Evolutionary conservation across 1,140 invertebrate genomes (phyloP).

Genomic region (Dermatophagoides farinae): DNA sequence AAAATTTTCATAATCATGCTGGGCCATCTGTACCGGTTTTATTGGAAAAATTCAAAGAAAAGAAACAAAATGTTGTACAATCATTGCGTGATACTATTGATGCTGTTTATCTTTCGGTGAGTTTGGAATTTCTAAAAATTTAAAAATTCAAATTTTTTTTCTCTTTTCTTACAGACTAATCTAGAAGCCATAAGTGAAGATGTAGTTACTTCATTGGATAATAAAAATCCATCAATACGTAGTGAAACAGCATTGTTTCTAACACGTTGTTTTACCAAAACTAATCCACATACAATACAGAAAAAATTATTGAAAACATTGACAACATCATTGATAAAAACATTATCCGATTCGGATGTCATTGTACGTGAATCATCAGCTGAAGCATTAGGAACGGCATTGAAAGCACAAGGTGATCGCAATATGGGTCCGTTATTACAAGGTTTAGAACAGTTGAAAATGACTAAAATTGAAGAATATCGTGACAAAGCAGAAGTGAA

Average conservation of each 20-base stretch:
- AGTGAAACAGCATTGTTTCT: slow-evolving; percentile 76
- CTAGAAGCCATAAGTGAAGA: slow-evolving; percentile 75
- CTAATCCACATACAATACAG: slow-evolving; percentile 53
- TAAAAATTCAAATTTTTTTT: slow-evolving; percentile 8
- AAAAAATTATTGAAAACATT: slow-evolving; percentile 81
- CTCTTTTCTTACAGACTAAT: slow-evolving; percentile 39
- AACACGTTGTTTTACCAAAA: slow-evolving; percentile 53
- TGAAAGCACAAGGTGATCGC: slow-evolving; percentile 84
- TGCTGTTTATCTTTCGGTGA: slow-evolving; percentile 57
- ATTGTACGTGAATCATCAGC: slow-evolving; percentile 59
- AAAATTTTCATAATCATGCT: slow-evolving; percentile 65
- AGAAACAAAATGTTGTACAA: slow-evolving; percentile 71
- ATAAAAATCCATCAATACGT: slow-evolving; percentile 88
- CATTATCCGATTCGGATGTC: slow-evolving; percentile 64
- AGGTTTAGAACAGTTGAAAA: slow-evolving; percentile 74
- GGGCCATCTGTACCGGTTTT: slow-evolving; percentile 47
- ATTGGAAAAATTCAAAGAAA: slow-evolving; percentile 93
- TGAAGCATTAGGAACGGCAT: slow-evolving; percentile 75
- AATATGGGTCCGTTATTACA: slow-evolving; percentile 57
- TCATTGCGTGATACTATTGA: slow-evolving; percentile 76
- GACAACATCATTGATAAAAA: slow-evolving; percentile 51
- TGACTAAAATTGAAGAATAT: slow-evolving; percentile 83
- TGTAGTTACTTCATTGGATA: slow-evolving; percentile 54
- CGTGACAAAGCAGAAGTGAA: slow-evolving; percentile 72
- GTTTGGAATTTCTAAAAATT: slow-evolving; percentile 21